Base-by-base conservation (phyloP, 2,113 vertebrate species). In the Genyomyrus donnyi region DNA sequence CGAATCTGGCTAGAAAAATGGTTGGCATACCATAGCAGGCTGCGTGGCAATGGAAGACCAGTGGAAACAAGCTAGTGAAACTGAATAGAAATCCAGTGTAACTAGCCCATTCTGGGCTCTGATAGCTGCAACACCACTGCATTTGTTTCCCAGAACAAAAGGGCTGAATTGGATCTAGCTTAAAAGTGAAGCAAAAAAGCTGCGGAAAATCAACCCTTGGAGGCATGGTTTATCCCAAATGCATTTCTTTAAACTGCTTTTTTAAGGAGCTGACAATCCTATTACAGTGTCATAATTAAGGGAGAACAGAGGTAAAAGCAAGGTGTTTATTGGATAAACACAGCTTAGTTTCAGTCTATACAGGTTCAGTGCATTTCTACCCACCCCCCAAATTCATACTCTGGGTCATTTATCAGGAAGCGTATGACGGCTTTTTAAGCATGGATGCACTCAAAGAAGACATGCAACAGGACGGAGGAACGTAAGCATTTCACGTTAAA, bases 221-320 rank as follows among this genome's bases (percentile, higher is more conserved):
- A 95, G 95, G 95, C 95, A 96, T 93, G 95, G 95, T 95, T 96
- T 93, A 94, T 95, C 94, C 95, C 94, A 94, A 96, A 95, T 95
- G 94, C 94, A 87, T 94, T 96, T 93, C 94, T 95, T 95, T 95
- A 95, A 96, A 95, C 94, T 95, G 95, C 94, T 94, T 94, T 92
- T 93, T 92, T 95, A 94, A 94, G 94, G 93, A 87, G 93, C 93
- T 94, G 93, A 96, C 94, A 96, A 96, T 96, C 96, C 96, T 94
- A 95, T 96, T 96, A 96, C 94, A 92, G 92, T 93, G 95, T 95
- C 95, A 93, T 95, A 96, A 96, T 96, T 96, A 96, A 96, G 93
- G 86, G 35, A 95, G 93, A 93, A 93, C 94, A 58, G 94, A 95
- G 92, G 94, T 93, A 94, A 94, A 94, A 91, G 92, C 91, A 91